A percentile compares a stretch with the other conserved stretches of the same genome.
These are phyloP conservation scores for Stichopus horrens DNA, from an alignment of 53 echinoderm and acorn worm species.

Conservation along the genomic window DNA sequence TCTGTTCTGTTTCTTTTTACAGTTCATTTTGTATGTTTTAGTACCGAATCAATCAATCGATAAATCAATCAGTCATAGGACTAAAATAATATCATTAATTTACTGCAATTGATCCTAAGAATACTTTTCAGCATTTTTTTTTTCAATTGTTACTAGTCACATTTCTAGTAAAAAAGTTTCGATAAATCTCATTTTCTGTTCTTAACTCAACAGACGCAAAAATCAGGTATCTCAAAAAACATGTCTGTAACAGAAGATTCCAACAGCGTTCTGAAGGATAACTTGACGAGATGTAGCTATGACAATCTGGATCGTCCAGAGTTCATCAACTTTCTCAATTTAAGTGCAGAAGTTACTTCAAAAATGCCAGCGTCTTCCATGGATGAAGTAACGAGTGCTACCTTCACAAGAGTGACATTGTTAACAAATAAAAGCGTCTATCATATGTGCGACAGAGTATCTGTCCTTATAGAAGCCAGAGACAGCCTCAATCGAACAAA, in stretches of 20 bases:
- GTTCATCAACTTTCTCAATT: not conserved
- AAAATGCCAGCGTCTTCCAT: not conserved
- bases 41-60: no score
- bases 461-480: constrained; percentile 18
- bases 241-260: not conserved
- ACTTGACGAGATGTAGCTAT: not conserved
- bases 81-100: no score
- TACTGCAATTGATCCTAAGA: no score
- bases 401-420: constrained; percentile 3
- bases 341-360: not conserved
- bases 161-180: no score
- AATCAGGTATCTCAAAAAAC: no score
- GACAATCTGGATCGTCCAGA: not conserved
- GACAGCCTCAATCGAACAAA: constrained; percentile 10
- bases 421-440: not conserved
- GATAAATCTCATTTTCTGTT: no score
- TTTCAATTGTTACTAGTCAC: no score
- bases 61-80: no score
- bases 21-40: no score
- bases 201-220: no score
- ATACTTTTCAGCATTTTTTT: no score
- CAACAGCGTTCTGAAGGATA: not conserved
- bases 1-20: no score
- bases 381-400: constrained; percentile 9
- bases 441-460: not conserved